These are phyloP conservation scores for Hippoglossus hippoglossus DNA, from an alignment of 2,797 vertebrate species.

Conservation along the genomic window DNA sequence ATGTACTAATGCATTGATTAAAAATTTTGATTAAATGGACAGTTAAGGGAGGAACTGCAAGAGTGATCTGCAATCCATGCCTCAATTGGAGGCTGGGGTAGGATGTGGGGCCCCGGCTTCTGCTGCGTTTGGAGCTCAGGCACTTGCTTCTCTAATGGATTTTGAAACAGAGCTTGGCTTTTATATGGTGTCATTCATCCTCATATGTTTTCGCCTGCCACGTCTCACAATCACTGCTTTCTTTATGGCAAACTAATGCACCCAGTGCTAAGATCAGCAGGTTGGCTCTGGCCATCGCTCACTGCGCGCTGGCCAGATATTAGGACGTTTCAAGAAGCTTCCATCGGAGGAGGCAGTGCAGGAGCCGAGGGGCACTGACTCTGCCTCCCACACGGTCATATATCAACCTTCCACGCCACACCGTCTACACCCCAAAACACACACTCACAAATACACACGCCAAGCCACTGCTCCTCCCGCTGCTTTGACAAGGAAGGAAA, in stretches of 20 bases:
- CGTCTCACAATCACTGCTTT: conserved; percentile 74
- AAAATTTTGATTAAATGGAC: conserved; percentile 72
- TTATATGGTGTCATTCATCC: conserved; percentile 81
- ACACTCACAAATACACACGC: conserved; percentile 38
- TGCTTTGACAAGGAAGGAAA: conserved; percentile 38
- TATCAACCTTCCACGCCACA: conserved; percentile 51
- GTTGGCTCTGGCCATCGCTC: conserved; percentile 71
- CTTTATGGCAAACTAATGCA: conserved; percentile 81
- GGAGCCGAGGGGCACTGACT: conserved; percentile 54
- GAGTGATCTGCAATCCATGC: conserved; percentile 57
- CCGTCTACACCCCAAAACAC: conserved; percentile 23
- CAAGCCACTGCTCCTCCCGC: conserved; percentile 19
- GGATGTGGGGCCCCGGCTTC: conserved; percentile 42
- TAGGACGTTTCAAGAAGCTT: conserved; percentile 58
- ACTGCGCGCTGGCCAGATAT: conserved; percentile 55
- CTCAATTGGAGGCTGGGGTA: conserved; percentile 34
- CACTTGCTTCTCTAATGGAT: conserved; percentile 74
- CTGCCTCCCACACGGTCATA: conserved; percentile 63
- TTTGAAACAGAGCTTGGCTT: conserved; percentile 77
- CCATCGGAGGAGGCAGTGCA: conserved; percentile 28
- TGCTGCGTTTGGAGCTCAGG: conserved; percentile 44
- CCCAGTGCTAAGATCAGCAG: conserved; percentile 78
- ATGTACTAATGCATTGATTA: conserved; percentile 72
- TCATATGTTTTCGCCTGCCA: conserved; percentile 75
- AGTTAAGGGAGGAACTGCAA: conserved; percentile 54